These are phyloP conservation scores for Miichthys miiuy DNA, from an alignment of 2,797 vertebrate species.

Conservation along the genomic window DNA sequence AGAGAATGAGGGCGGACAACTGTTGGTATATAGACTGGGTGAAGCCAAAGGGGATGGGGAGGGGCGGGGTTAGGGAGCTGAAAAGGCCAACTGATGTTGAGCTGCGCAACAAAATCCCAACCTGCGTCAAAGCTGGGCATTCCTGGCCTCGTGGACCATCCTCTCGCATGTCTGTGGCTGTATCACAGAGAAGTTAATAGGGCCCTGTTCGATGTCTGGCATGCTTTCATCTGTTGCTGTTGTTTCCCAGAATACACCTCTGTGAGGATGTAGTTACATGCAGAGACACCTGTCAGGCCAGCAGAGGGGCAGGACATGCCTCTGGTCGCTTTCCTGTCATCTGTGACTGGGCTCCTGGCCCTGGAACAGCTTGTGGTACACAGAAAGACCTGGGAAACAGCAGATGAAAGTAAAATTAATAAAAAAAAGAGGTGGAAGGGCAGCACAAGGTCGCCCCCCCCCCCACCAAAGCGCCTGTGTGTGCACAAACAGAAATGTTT, in stretches of 20 bases:
- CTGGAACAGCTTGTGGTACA: constrained; percentile 79
- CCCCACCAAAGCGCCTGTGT: neutral
- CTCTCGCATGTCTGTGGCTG: constrained; percentile 71
- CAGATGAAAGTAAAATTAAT: constrained; percentile 34
- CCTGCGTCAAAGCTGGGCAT: constrained; percentile 80
- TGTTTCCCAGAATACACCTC: constrained; percentile 77
- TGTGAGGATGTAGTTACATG: constrained; percentile 75
- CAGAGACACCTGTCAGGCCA: constrained; percentile 80
- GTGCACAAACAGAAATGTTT: constrained; percentile 20
- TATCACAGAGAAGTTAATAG: constrained; percentile 75
- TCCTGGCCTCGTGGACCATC: constrained; percentile 73
- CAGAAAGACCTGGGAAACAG: constrained; percentile 75
- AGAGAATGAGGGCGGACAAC: constrained; percentile 77
- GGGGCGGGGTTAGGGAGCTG: constrained; percentile 15
- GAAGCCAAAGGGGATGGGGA: constrained; percentile 36
- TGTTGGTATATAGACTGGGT: constrained; percentile 63
- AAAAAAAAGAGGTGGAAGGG: constrained; percentile 3
- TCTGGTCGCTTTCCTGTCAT: constrained; percentile 78
- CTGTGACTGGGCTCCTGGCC: constrained; percentile 73
- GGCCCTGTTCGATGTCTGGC: constrained; percentile 68
- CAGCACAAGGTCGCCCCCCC: neutral
- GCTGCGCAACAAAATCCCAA: constrained; percentile 79
- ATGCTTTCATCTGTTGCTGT: constrained; percentile 69
- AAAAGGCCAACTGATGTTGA: constrained; percentile 74
- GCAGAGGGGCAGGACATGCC: constrained; percentile 64